These are phyloP conservation scores for Parus major DNA, from an alignment of 2,113 vertebrate species.

Conservation along the genomic window DNA sequence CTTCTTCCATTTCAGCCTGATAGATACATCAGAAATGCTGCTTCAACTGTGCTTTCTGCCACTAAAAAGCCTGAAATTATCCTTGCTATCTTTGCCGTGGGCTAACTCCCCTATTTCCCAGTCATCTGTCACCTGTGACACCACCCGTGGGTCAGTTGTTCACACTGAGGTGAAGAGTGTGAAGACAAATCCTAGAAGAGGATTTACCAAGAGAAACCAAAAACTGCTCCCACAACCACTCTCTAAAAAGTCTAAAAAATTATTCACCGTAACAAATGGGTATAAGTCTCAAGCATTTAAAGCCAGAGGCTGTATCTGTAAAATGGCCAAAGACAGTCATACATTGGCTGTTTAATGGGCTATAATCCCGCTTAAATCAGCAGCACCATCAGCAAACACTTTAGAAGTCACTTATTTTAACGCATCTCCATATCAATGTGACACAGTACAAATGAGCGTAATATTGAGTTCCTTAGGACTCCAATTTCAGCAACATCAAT, in stretches of 20 bases:
- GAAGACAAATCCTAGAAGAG: not conserved
- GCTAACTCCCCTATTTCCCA: not conserved
- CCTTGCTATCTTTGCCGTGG: not conserved
- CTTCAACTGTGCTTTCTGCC: not conserved
- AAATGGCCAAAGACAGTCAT: not conserved
- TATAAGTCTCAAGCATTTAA: not conserved
- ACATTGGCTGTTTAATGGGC: not conserved
- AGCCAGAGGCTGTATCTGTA: not conserved
- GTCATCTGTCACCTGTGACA: not conserved
- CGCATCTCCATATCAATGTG: conserved; percentile 8
- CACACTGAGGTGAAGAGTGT: not conserved
- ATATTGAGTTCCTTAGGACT: conserved; percentile 14
- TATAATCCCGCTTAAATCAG: conserved; percentile 12
- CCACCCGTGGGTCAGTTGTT: not conserved
- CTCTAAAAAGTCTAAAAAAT: not conserved
- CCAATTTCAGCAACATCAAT: not conserved
- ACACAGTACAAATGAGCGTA: conserved; percentile 27
- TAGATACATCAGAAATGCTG: not conserved
- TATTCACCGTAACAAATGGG: not conserved
- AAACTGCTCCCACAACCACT: not conserved
- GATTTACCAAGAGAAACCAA: not conserved
- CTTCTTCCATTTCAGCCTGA: conserved; percentile 40
- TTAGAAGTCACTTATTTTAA: conserved; percentile 43
- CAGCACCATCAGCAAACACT: conserved; percentile 6
- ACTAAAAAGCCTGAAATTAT: not conserved